phyloP scores from a whole-genome alignment of 2,797 vertebrate genomes.

The Siniperca scherzeri region DNA sequence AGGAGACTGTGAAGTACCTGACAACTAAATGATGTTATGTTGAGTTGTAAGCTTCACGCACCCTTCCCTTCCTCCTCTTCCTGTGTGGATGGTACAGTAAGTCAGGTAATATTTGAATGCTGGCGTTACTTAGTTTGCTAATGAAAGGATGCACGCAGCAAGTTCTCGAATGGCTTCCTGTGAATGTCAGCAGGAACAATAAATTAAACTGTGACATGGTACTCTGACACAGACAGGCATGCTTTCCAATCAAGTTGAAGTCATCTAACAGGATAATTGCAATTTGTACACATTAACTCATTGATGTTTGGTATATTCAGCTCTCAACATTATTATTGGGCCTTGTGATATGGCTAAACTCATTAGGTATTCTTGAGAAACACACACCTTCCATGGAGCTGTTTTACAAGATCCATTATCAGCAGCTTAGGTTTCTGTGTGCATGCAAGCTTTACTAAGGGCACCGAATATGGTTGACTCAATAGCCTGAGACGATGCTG shows the following conservation, averaged over 20 bases:
- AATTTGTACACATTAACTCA: conserved; percentile 48
- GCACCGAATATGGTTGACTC: conserved; percentile 9
- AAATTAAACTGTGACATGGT: conserved; percentile 68
- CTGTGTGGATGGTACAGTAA: conserved; percentile 1
- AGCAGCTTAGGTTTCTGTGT: conserved; percentile 31
- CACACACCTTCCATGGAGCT: conserved; percentile 3
- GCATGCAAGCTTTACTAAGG: conserved; percentile 25
- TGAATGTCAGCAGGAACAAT: conserved; percentile 76
- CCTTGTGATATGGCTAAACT: conserved; percentile 12
- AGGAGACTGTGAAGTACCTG: not conserved
- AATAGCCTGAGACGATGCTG: conserved; percentile 18
- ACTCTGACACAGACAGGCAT: conserved; percentile 43
- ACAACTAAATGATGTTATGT: not conserved
- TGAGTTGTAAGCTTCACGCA: conserved; percentile 11
- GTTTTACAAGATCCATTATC: conserved; percentile 16
- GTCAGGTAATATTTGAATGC: conserved; percentile 40
- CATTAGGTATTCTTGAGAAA: conserved; percentile 26
- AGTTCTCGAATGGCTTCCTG: conserved; percentile 64
- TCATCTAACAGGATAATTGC: conserved; percentile 35
- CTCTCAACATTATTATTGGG: conserved; percentile 4
- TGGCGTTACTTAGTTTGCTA: conserved; percentile 47
- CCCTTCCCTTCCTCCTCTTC: conserved; percentile 28
- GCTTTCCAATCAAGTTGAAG: conserved; percentile 37
- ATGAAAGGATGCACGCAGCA: conserved; percentile 64
- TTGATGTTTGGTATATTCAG: conserved; percentile 21